Evolutionary conservation across 2,888 invertebrate genomes (phyloP).

Genomic region (Chymomyza fuscimana): DNA sequence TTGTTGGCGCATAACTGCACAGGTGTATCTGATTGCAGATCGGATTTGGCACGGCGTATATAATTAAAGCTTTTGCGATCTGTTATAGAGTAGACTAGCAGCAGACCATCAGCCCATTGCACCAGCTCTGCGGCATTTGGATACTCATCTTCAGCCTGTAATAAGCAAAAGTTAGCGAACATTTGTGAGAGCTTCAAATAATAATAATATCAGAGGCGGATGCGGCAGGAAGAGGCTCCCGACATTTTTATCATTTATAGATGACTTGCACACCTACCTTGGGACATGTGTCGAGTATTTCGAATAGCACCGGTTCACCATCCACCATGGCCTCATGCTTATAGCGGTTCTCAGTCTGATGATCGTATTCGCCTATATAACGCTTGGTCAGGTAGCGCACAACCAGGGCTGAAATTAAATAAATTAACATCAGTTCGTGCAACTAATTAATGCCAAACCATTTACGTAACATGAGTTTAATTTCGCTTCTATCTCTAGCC

Average conservation of each 20-base stretch:
- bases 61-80: slow-evolving; percentile 92
- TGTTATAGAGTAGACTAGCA: slow-evolving; percentile 94
- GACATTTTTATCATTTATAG: background rate
- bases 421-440: slow-evolving; percentile 14
- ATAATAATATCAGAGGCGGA: no score
- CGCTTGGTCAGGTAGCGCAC: slow-evolving; percentile 95
- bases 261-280: slow-evolving; percentile 69
- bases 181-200: slow-evolving; percentile 1
- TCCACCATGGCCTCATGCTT: slow-evolving; percentile 94
- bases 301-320: slow-evolving; percentile 92
- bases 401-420: slow-evolving; percentile 85
- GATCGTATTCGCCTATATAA: slow-evolving; percentile 97
- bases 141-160: slow-evolving; percentile 86
- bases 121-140: slow-evolving; percentile 86
- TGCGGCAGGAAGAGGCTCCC: no score
- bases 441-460: slow-evolving; percentile 34
- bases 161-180: background rate
- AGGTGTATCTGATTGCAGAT: slow-evolving; percentile 86
- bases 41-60: slow-evolving; percentile 87
- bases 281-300: slow-evolving; percentile 93
- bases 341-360: slow-evolving; percentile 95
- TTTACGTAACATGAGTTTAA: slow-evolving; percentile 47
- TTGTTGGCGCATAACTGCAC: slow-evolving; percentile 94
- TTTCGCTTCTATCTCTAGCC: slow-evolving; percentile 29
- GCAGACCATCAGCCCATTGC: slow-evolving; percentile 94